Evolutionary conservation across 2,113 vertebrate genomes (phyloP).

Genomic region (Delphinus delphis): DNA sequence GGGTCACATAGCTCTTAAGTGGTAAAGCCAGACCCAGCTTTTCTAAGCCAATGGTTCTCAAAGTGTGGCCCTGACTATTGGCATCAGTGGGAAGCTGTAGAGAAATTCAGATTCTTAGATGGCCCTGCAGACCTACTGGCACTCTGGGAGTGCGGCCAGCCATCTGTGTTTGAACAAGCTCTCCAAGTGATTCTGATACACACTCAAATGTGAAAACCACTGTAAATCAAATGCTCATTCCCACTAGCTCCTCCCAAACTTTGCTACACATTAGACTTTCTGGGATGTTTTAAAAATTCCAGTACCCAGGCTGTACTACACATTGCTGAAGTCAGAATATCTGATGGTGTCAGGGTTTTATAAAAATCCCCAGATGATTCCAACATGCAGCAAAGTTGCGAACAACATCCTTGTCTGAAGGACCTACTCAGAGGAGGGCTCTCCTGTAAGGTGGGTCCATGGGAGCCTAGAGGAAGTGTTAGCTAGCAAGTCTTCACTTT

Average conservation of each 20-base stretch:
- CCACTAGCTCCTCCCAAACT: neutral
- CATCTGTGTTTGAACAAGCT: neutral
- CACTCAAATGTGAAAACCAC: neutral
- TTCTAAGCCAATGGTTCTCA: neutral
- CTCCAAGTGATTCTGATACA: neutral
- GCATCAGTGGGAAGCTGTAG: neutral
- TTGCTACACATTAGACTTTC: neutral
- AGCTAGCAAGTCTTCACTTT: no score
- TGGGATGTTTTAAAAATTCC: neutral
- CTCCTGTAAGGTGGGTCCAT: neutral
- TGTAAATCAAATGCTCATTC: neutral
- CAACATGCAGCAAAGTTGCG: neutral
- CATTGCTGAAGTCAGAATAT: neutral
- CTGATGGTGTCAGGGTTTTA: neutral
- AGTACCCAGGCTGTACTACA: neutral
- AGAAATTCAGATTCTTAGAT: neutral
- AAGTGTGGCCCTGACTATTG: neutral
- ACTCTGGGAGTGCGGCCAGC: neutral
- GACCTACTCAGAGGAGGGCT: neutral
- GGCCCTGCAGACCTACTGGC: neutral
- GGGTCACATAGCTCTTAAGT: neutral
- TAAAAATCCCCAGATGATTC: neutral
- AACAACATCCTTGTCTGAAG: neutral
- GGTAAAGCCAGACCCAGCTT: neutral
- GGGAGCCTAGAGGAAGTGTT: neutral